Evolutionary conservation across 2,888 invertebrate genomes (phyloP).

Genomic region (Eremobia ochroleuca): DNA sequence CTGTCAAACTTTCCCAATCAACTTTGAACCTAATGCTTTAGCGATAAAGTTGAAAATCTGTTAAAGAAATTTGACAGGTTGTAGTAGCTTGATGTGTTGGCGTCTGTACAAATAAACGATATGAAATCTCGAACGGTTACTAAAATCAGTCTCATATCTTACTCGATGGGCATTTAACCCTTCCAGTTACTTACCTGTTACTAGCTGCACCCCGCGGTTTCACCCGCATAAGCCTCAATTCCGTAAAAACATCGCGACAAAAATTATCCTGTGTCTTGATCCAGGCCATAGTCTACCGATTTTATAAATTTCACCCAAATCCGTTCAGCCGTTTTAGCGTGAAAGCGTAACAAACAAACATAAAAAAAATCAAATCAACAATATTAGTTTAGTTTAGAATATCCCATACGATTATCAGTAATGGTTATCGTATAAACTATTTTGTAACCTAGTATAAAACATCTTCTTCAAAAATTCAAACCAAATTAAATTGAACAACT

Average conservation of each 20-base stretch:
- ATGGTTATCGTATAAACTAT: background rate
- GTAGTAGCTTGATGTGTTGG: too few relatives aligned
- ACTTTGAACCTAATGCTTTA: too few relatives aligned
- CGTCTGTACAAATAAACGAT: background rate
- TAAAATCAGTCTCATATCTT: background rate
- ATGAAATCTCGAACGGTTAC: too few relatives aligned
- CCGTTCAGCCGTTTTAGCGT: too few relatives aligned
- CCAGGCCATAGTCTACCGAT: too few relatives aligned
- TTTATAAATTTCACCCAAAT: too few relatives aligned
- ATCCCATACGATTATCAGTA: background rate
- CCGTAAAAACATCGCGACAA: background rate
- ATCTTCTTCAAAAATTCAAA: background rate
- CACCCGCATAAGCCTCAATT: background rate
- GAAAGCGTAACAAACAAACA: too few relatives aligned
- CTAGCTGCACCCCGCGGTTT: too few relatives aligned
- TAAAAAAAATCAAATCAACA: too few relatives aligned
- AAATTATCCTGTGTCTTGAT: background rate
- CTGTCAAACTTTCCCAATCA: too few relatives aligned
- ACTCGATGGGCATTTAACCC: background rate
- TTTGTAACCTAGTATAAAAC: background rate
- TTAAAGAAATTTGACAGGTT: too few relatives aligned
- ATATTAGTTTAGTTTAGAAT: background rate
- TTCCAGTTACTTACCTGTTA: background rate
- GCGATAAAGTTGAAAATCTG: too few relatives aligned
- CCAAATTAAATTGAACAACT: background rate